These are phyloP conservation scores for Chrysoperla carnea DNA, from an alignment of 1,140 invertebrate genomes.

Conservation along the genomic window DNA sequence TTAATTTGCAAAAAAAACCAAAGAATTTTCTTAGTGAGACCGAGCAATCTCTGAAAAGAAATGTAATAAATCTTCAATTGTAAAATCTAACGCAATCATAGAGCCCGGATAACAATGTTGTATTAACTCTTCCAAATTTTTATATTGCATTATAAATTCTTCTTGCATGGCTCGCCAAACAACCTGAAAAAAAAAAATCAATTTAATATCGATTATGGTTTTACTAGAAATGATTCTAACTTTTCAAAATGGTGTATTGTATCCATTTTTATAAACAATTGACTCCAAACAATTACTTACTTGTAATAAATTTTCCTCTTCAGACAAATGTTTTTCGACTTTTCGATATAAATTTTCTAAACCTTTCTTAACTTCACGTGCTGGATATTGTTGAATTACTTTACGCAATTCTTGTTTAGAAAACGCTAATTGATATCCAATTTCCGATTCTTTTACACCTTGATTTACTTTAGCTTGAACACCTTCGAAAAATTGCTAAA, in stretches of 20 bases:
- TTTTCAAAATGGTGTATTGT: too few relatives aligned
- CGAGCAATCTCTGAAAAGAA: conserved; percentile 98
- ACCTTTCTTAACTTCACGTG: conserved; percentile 78
- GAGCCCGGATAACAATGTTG: conserved; percentile 93
- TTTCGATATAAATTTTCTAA: conserved; percentile 91
- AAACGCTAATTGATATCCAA: conserved; percentile 94
- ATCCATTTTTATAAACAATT: too few relatives aligned
- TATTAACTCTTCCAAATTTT: conserved; percentile 83
- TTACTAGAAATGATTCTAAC: too few relatives aligned
- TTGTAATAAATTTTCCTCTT: conserved; percentile 88
- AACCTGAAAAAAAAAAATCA: conserved; percentile 60
- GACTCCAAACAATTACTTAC: conserved; percentile 26
- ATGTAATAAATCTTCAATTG: conserved; percentile 87
- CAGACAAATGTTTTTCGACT: conserved; percentile 91
- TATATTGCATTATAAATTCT: conserved; percentile 95
- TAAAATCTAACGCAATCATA: conserved; percentile 87
- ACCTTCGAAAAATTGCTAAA: conserved; percentile 86
- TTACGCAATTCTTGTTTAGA: conserved; percentile 93
- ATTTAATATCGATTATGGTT: too few relatives aligned
- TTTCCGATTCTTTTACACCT: conserved; percentile 93
- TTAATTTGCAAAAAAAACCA: too few relatives aligned
- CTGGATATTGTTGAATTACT: conserved; percentile 90
- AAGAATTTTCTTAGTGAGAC: conserved; percentile 46
- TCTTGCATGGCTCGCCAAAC: conserved; percentile 99
- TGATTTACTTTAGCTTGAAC: conserved; percentile 77